Evolutionary conservation across 2,797 vertebrate species (phyloP), one percentile per base, ranked within the genome.

Genomic region (Tamandua tetradactyla): DNA sequence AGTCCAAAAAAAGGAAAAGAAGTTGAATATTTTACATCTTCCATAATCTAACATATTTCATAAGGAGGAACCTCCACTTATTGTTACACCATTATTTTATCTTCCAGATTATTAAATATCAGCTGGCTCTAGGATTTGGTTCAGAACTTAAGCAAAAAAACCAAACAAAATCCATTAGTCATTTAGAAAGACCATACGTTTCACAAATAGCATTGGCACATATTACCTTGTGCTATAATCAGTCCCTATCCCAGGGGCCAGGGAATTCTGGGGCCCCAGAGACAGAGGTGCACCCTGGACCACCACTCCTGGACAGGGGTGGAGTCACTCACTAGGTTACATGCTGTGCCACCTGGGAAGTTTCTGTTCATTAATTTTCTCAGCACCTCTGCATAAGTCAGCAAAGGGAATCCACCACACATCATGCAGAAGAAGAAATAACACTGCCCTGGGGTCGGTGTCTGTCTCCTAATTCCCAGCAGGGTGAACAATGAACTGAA

Each of bases 1-100:
- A 99, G 98, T 97, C 97, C 98, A 98, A 98, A 97, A 98, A 98
- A 96, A 40, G 81, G 17, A 89, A 90, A 95, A 96, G 95, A 97
- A 96, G 96, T 98, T 97, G 98, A 98, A 98, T 98, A 98, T 98
- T 98, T 98, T 98, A 99, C 98, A 99, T 98, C 98, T 98, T 98
- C 96, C 96, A 97, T 98, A 98, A 98, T 98, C 98, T 98, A 98
- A 98, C 97, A 93, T 97, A 98, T 95, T 97, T 97, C 97, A 87
- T 97, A 96, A 98, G 97, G 97, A 98, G 96, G 92, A 97, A 96
- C 96, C 95, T 95, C 97, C 98, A 86, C 98, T 98, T 97, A 98
- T 95, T 98, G 98, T 98, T 98, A 98, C 98, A 98, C 97, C 96
- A 98, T 97, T 94, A 94, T 83, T 93, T 83, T 93, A 62, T 92